These are phyloP conservation scores for Holcopasites calliopsidis DNA, from an alignment of 1,140 invertebrate species.

Conservation along the genomic window DNA sequence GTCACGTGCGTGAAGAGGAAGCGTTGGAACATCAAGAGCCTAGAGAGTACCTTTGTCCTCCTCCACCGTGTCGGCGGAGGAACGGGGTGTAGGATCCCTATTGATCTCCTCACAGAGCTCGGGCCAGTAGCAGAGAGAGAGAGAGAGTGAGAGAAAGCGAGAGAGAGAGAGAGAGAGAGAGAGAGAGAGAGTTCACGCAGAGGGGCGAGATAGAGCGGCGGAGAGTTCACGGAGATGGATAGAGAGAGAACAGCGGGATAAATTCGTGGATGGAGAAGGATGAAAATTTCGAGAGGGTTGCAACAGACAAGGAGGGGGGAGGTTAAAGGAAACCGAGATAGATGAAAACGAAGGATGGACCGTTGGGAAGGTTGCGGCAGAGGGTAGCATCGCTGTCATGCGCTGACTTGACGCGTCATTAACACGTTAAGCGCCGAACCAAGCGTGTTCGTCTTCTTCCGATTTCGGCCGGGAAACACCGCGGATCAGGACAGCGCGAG, in stretches of 20 bases:
- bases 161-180: no score
- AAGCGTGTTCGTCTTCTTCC: no score
- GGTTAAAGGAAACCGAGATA: background rate
- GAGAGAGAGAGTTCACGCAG: conserved; percentile 55
- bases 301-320: background rate
- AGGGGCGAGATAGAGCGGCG: conserved; percentile 34
- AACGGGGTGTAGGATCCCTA: conserved; percentile 67
- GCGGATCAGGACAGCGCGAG: no score
- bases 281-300: background rate
- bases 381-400: conserved; percentile 63
- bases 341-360: conserved; percentile 15
- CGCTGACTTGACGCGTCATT: conserved; percentile 67
- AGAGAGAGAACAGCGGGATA: background rate
- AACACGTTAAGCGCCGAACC: conserved; percentile 51
- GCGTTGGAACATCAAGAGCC: conserved; percentile 60
- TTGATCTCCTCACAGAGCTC: conserved; percentile 68
- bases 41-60: conserved; percentile 63
- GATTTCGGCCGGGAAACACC: no score
- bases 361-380: conserved; percentile 50
- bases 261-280: background rate
- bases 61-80: conserved; percentile 60
- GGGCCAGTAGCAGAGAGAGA: conserved; percentile 61
- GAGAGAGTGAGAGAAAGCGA: no score
- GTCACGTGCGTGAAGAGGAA: conserved; percentile 41
- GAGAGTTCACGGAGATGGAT: background rate